Base-by-base conservation (phyloP, 1,140 invertebrate species). In the Pseudomyrmex dendroicus region DNA sequence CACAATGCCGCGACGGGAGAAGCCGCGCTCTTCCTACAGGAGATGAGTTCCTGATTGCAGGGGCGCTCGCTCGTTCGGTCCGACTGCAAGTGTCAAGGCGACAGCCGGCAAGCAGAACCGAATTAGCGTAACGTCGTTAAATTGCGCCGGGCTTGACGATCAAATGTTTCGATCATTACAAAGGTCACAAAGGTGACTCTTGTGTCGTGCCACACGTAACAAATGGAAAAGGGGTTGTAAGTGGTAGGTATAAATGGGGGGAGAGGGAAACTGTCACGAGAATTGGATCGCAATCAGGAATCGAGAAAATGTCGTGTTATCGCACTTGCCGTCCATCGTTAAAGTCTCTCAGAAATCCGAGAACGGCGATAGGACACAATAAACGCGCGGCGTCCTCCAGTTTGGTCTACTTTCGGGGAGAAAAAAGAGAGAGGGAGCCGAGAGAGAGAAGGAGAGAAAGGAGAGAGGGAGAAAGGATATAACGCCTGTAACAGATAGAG, bases 31-130 rank as follows among this genome's bases (percentile, higher is more conserved):
- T 64, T 78, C 52, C 64, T 62, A 48, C 54, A 66, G 73, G 13
- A 68, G 56, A 78, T 83, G 54, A 84, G 64, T 83, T 78, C 64
- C 73, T 84, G 63, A 78, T 84, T 84, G 64, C 63, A 54, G 13
- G 12, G 46, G 44, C 35, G 59, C 61, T 22, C 48, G 22, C 17
- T 35, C 35, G 35, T 7, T 35, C 63, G 70, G 44, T 44, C 35
- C 25, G 48, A 62, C 62, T 63, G 48, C 70, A 44, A 82, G 35
- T 48, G 70, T 73, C 78, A 62, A 82, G 70, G 73, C 66, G 52
- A 35, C 13, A 61, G 59, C 64, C 74, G 68, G 68, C 72, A 70
- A 72, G 20, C 56, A 17, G 72, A 70, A 46, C 3, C 44, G 70
- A 80, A 80, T 80, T 80, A 59, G 12, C 57, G 59, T 46, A 64